Evolutionary conservation across 2,113 vertebrate genomes (phyloP).

Genomic region (Perca schrenkii): DNA sequence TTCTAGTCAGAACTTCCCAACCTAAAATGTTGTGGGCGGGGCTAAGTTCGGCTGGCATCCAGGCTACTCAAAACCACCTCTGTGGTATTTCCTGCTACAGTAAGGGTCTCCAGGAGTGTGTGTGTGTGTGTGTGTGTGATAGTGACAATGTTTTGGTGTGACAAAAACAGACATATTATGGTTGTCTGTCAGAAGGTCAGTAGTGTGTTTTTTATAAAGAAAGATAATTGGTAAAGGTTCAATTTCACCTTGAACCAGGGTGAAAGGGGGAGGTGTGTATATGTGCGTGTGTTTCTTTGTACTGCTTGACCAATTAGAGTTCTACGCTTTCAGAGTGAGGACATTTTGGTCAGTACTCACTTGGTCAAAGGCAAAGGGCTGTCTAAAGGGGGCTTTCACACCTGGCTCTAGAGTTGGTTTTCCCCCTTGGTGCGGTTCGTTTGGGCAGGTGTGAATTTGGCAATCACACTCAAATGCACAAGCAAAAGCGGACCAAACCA

Average conservation of each 20-base stretch:
- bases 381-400: neutral
- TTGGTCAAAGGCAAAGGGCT: neutral
- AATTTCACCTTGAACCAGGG: constrained; percentile 15
- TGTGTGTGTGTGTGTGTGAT: neutral
- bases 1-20: too few species aligned
- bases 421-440: too few species aligned
- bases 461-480: too few species aligned
- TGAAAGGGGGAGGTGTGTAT: neutral
- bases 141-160: neutral
- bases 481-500: too few species aligned
- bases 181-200: constrained; percentile 42
- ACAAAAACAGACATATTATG: neutral
- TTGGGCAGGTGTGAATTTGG: too few species aligned
- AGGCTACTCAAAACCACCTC: too few species aligned
- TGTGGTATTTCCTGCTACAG: too few species aligned
- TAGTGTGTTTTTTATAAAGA: constrained; percentile 6
- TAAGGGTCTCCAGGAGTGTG: neutral
- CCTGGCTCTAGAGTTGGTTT: too few species aligned
- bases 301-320: neutral
- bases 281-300: constrained; percentile 9
- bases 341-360: neutral
- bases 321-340: constrained; percentile 11
- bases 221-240: constrained; percentile 37
- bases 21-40: too few species aligned
- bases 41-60: too few species aligned